Evolutionary conservation across 2,113 vertebrate species (phyloP), one percentile per base, ranked within the genome.

Genomic region (Sarotherodon lohbergeri): DNA sequence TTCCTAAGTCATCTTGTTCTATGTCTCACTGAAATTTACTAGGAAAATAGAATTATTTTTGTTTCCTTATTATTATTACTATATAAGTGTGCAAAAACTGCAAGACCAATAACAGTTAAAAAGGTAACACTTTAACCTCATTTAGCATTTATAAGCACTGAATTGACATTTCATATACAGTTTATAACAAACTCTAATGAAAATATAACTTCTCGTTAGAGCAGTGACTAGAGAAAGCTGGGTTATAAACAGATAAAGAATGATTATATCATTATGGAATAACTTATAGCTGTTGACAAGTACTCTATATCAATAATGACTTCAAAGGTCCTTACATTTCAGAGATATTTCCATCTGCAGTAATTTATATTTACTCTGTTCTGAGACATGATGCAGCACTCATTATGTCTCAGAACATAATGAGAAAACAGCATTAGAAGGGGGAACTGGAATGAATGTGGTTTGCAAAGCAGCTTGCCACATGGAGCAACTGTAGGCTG

Each of bases 11-110:
- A 79, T 48, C 48, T 90, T 90, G 89, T 90, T 93, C 78, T 81
- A 1, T 41, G 48, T 90, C 84, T 93, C 83, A 48, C 13, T 82
- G 46, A 55, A 86, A 71, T 80, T 86, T 29, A 24, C 73, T 94
- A 95, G 85, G 86, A 96, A 94, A 96, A 96, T 94, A 95, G 59
- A 93, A 52, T 52, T n/a, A 66, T 94, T 80, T 29, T 80, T 82
- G 19, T 94, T 86, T 84, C 46, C 79, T 91, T 54, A 79, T 88
- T 80, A 85, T 87, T 89, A 66, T 86, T 76, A 84, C 89, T 91
- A 90, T 59, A 54, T 39, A 93, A 87, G 56, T 95, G 94, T 95
- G 94, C 92, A 96, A 93, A 95, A 66, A 61, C 85, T 48, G 91
- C 92, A 88, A 92, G 39, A 92, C 71, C 57, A 84, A 41, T 54